These are phyloP conservation scores for Nasalis larvatus DNA, from an alignment of 2,113 vertebrate genomes.

Conservation along the genomic window DNA sequence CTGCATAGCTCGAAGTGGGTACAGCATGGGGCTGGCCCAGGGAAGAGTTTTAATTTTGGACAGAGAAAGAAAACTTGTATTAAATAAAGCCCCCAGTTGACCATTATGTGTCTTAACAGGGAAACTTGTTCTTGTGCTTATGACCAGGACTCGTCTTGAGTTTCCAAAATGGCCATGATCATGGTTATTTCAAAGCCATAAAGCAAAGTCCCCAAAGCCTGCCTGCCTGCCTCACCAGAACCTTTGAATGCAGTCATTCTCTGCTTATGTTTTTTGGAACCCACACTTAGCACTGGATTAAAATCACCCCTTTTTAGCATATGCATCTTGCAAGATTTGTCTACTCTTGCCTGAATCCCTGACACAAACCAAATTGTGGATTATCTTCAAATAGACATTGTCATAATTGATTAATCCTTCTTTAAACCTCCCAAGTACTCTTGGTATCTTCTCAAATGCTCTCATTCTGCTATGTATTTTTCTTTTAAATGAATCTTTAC, in stretches of 20 bases:
- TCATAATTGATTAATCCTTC: background rate
- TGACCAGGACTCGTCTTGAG: background rate
- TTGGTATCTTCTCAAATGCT: background rate
- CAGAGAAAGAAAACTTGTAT: background rate
- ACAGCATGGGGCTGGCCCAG: background rate
- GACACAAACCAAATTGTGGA: background rate
- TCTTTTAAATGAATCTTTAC: constrained; percentile 16
- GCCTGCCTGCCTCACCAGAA: background rate
- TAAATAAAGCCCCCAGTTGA: background rate
- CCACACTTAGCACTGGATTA: background rate
- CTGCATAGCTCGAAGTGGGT: background rate
- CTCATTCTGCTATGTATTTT: background rate
- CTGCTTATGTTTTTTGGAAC: background rate
- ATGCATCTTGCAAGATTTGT: background rate
- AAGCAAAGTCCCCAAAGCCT: background rate
- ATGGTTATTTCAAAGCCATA: background rate
- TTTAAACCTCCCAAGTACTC: background rate
- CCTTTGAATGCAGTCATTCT: background rate
- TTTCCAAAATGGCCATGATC: background rate
- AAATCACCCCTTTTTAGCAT: background rate
- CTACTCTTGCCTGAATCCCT: background rate
- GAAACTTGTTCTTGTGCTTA: background rate
- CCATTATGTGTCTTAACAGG: background rate
- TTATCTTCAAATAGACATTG: background rate
- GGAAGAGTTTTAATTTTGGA: background rate